Conservation (phyloP, 2,888 invertebrate species). For the Epirrhoe alternata region DNA sequence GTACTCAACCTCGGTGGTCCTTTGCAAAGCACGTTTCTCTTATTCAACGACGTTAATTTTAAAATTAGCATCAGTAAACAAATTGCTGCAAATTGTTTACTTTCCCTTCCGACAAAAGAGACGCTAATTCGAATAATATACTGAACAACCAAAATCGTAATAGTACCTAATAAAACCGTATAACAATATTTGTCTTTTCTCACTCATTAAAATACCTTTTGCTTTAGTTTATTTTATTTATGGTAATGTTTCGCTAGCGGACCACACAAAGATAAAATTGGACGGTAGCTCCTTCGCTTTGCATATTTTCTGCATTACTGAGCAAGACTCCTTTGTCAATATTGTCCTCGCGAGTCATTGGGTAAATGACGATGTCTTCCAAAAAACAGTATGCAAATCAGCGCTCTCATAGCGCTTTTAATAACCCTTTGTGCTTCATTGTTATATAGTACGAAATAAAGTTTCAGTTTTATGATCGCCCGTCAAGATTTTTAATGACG, state of each 20-base stretch:
- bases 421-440: conserved; percentile 45
- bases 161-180: conserved; percentile 39
- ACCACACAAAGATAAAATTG: conserved; percentile 72
- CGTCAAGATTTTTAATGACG: conserved; percentile 55
- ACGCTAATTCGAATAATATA: conserved; percentile 54
- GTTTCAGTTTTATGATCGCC: conserved; percentile 54
- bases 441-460: conserved; percentile 39
- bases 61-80: conserved; percentile 81
- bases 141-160: conserved; percentile 40
- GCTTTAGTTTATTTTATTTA: conserved; percentile 51
- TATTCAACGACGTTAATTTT: conserved; percentile 81
- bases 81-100: conserved; percentile 72
- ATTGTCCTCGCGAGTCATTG: conserved; percentile 73
- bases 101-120: conserved; percentile 60
- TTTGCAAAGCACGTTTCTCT: conserved; percentile 76
- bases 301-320: conserved; percentile 80
- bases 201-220: conserved; percentile 50
- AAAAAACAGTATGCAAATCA: conserved; percentile 67
- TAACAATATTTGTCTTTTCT: conserved; percentile 42
- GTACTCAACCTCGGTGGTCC: conserved; percentile 75
- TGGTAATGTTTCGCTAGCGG: conserved; percentile 59
- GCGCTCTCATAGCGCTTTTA: conserved; percentile 46
- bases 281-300: conserved; percentile 68
- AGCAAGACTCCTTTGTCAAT: conserved; percentile 78
- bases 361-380: conserved; percentile 61